phyloP scores from a whole-genome alignment of 2,113 vertebrate genomes.

The Drymodes brunneopygia region DNA sequence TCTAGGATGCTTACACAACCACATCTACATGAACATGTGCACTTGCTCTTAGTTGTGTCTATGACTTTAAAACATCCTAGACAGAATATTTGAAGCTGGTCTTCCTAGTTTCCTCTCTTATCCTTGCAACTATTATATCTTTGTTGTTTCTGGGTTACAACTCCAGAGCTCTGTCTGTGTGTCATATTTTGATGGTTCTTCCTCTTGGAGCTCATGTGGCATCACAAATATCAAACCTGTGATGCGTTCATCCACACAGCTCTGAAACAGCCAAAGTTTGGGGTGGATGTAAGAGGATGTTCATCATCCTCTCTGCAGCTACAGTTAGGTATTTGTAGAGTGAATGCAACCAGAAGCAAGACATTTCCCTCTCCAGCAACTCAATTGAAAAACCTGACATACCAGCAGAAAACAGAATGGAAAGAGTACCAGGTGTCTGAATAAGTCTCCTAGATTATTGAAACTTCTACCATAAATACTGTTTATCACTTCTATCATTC shows the following conservation, averaged over 20 bases:
- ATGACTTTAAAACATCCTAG: not conserved
- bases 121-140: not conserved
- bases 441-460: not conserved
- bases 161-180: not conserved
- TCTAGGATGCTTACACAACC: not conserved
- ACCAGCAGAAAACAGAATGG: not conserved
- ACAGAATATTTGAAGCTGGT: not conserved
- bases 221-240: not conserved
- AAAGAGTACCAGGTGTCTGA: not conserved
- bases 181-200: not conserved
- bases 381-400: not conserved
- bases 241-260: not conserved
- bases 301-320: not conserved
- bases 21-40: not conserved
- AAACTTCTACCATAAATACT: not conserved
- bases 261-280: not conserved
- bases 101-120: not conserved
- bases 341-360: not conserved
- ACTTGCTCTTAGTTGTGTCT: not conserved
- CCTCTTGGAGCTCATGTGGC: not conserved
- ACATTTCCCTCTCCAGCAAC: not conserved
- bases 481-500: not conserved
- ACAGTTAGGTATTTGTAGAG: not conserved
- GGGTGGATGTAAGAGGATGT: not conserved
- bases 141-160: not conserved